Conservation (phyloP, 2,113 vertebrate species). For the Orthonyx spaldingii region DNA sequence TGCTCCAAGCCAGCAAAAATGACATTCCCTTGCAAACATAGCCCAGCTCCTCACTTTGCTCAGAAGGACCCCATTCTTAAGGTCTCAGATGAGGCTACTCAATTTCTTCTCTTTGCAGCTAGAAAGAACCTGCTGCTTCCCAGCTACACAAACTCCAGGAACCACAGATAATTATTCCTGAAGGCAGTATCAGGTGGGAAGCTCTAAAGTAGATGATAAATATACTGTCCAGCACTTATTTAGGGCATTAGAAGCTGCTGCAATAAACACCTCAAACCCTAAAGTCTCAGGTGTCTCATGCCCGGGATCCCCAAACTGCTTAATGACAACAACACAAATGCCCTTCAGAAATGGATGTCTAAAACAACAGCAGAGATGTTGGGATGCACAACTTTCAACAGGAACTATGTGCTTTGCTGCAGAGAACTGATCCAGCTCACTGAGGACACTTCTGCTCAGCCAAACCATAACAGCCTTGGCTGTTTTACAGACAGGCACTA, state of each 20-base stretch:
- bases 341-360: not conserved
- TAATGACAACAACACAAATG: accelerated
- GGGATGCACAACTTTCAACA: not conserved
- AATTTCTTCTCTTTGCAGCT: not conserved
- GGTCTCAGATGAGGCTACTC: not conserved
- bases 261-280: not conserved
- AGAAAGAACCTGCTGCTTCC: not conserved
- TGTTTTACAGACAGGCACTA: not conserved
- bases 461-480: accelerated
- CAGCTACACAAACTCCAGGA: not conserved
- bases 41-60: not conserved
- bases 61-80: not conserved
- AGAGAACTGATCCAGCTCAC: not conserved
- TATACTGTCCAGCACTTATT: not conserved
- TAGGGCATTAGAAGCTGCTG: not conserved
- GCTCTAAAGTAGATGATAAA: not conserved
- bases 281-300: not conserved
- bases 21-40: accelerated
- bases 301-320: not conserved
- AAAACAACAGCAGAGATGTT: not conserved
- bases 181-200: not conserved
- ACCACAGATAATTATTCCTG: not conserved
- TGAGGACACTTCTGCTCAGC: not conserved
- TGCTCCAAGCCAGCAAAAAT: not conserved
- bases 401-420: not conserved